phyloP scores from a whole-genome alignment of 2,888 invertebrate species.

The Drosophila hamatofila region DNA sequence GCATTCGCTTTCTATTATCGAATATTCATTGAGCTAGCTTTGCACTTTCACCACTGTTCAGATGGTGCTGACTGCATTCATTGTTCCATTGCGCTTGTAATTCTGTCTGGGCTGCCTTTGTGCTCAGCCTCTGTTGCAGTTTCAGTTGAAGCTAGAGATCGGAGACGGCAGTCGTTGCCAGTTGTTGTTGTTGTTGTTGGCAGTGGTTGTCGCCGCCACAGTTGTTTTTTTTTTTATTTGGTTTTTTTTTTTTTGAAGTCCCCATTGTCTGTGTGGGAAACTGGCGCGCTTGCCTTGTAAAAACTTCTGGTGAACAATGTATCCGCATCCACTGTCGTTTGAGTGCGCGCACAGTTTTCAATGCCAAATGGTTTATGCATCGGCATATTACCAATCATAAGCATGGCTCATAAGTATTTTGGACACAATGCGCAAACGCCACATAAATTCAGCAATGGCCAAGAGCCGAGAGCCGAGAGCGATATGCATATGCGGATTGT shows the following conservation, averaged over 20 bases:
- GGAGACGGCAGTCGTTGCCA: conserved; percentile 47
- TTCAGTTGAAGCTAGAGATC: conserved; percentile 51
- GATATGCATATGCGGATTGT: conserved; percentile 74
- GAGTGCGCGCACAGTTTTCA: conserved; percentile 66
- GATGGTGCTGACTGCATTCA: conserved; percentile 73
- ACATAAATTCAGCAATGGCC: conserved; percentile 67
- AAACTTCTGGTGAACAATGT: conserved; percentile 64
- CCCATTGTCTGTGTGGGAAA: conserved; percentile 78
- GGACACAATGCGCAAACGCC: conserved; percentile 77
- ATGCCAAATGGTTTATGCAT: conserved; percentile 80
- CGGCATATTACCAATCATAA: conserved; percentile 66
- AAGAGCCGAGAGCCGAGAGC: conserved; percentile 27
- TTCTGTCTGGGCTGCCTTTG: conserved; percentile 71
- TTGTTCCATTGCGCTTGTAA: conserved; percentile 76
- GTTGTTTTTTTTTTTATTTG: conserved; percentile 31
- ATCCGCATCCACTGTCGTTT: conserved; percentile 49
- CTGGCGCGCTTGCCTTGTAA: conserved; percentile 72
- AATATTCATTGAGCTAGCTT: conserved; percentile 46
- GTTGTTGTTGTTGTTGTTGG: conserved; percentile 29
- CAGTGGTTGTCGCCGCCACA: conserved; percentile 66
- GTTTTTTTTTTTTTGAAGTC: conserved; percentile 44
- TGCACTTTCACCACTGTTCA: conserved; percentile 70
- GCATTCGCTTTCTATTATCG: conserved; percentile 52
- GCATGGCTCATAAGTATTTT: conserved; percentile 55
- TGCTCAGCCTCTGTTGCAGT: conserved; percentile 37